Conservation (phyloP, 2,797 vertebrate species). For the Chiroxiphia lanceolata region DNA sequence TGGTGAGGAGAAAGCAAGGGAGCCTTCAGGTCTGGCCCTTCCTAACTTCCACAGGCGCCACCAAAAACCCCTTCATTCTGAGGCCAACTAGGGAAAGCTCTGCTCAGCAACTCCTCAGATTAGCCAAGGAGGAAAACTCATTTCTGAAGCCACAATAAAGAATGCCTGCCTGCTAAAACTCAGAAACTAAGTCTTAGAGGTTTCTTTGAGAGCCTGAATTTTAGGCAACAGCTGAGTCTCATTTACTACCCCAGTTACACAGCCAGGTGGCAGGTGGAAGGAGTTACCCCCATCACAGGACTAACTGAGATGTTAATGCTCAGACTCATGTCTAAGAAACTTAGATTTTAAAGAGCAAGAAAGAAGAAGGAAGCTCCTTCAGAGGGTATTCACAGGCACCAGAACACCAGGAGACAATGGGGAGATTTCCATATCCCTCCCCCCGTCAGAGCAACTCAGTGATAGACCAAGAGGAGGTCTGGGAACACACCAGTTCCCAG, state of each 20-base stretch:
- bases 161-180: not conserved
- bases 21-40: not conserved
- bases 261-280: not conserved
- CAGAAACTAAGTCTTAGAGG: not conserved
- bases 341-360: not conserved
- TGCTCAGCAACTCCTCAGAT: not conserved
- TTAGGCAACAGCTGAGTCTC: not conserved
- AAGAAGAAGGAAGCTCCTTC: not conserved
- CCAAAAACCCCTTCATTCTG: not conserved
- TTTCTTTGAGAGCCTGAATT: not conserved
- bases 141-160: not conserved
- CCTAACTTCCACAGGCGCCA: not conserved
- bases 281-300: not conserved
- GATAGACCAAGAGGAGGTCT: not conserved
- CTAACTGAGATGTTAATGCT: fast-evolving
- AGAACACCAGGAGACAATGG: not conserved
- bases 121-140: not conserved
- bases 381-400: not conserved
- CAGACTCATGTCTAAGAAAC: not conserved
- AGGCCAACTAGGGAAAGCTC: not conserved
- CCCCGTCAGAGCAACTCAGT: not conserved
- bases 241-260: not conserved
- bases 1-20: not conserved
- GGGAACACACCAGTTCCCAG: conserved; percentile 46
- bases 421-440: not conserved